Evolutionary conservation across 2,888 invertebrate species (phyloP).

Genomic region (Phyllotreta cruciferae): DNA sequence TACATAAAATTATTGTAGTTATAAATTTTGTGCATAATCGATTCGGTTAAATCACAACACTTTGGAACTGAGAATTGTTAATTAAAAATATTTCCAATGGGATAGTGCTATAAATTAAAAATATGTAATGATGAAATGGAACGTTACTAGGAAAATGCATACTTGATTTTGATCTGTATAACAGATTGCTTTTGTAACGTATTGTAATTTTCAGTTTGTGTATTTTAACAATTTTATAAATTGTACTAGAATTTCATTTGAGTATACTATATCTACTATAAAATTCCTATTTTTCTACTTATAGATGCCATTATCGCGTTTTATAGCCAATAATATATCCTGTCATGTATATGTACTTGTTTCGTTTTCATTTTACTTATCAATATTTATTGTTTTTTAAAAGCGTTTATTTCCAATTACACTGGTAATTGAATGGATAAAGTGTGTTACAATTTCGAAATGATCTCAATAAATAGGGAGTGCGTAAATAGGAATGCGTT

Average conservation of each 20-base stretch:
- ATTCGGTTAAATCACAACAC: background rate
- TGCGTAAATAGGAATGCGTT: too few relatives aligned
- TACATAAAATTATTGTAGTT: too few relatives aligned
- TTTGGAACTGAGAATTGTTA: conserved; percentile 17
- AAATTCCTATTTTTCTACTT: conserved; percentile 49
- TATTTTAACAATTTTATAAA: conserved; percentile 40
- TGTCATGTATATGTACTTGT: conserved; percentile 23
- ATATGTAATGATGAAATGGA: background rate
- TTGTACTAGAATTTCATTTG: conserved; percentile 43
- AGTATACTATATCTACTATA: conserved; percentile 32
- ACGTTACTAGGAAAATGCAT: conserved; percentile 4
- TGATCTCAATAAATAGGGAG: too few relatives aligned
- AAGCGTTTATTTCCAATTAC: background rate
- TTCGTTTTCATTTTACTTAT: conserved; percentile 26
- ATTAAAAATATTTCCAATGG: conserved; percentile 14
- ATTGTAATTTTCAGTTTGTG: conserved; percentile 34
- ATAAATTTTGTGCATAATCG: too few relatives aligned
- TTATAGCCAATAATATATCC: conserved; percentile 38
- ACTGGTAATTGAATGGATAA: too few relatives aligned
- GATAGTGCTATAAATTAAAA: conserved; percentile 29
- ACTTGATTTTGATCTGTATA: conserved; percentile 31
- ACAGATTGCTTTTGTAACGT: conserved; percentile 32
- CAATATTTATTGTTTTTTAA: background rate
- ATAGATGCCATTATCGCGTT: conserved; percentile 31
- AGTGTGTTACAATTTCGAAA: too few relatives aligned